Evolutionary conservation across 2,113 vertebrate species (phyloP).

Genomic region (Phrynocephalus versicolor): DNA sequence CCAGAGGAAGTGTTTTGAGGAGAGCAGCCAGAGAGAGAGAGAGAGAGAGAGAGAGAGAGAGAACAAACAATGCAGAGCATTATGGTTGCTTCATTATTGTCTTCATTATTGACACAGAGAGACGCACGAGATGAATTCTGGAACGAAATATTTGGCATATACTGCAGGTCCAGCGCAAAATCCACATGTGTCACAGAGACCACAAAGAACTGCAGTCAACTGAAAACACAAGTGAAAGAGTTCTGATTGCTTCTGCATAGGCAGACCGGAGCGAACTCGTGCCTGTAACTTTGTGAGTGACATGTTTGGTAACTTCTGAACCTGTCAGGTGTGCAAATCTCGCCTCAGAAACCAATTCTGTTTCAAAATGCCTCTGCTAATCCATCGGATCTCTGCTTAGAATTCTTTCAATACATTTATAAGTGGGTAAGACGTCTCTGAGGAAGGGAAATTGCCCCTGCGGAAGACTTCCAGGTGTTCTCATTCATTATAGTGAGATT

Average conservation of each 20-base stretch:
- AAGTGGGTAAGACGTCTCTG: neutral
- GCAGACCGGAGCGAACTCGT: neutral
- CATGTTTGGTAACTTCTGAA: too few species aligned
- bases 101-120: too few species aligned
- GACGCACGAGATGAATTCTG: too few species aligned
- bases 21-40: neutral
- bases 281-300: neutral
- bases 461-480: neutral
- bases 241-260: neutral
- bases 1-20: conserved; percentile 8
- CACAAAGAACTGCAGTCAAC: neutral
- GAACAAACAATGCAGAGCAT: too few species aligned
- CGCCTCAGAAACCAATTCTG: neutral
- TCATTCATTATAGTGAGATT: neutral
- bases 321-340: neutral
- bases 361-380: neutral
- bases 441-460: neutral
- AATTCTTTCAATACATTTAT: neutral
- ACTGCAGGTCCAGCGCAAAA: too few species aligned
- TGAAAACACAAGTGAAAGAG: neutral
- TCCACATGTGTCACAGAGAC: too few species aligned
- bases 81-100: too few species aligned
- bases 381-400: conserved; percentile 1
- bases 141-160: too few species aligned
- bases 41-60: too few species aligned